Base-by-base conservation (phyloP, 2,113 vertebrate genomes). In the Elaphurus davidianus region DNA sequence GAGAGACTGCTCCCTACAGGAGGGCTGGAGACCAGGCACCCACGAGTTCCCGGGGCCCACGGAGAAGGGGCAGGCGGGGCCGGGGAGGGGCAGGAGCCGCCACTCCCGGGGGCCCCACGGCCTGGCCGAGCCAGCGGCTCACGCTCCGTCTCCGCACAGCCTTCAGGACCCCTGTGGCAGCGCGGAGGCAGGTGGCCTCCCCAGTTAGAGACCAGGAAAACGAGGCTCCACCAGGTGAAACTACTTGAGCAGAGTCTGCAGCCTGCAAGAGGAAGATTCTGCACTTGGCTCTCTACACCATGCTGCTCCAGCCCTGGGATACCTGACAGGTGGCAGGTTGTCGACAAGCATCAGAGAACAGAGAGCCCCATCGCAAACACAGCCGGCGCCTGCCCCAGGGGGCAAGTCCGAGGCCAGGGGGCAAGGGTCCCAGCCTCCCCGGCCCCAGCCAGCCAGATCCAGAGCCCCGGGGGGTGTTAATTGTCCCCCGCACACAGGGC, bases 101-200 rank as follows among this genome's bases (percentile, higher is more conserved):
- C 87, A 1, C 19, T 30, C 16, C 0, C 71, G 0, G 4, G 8
- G 47, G 3, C 36, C 23, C 52, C 2, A 0, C 1, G 76, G 60
- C 40, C 30, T 15, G 40, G 40, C 60, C 0, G 36, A 28, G 45
- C 21, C 57, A 11, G 6, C 59, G 7, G 23, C 52, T 11, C 16
- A 6, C 1, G 12, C 64, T 9, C 6, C 13, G 0, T 6, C 36
- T 11, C n/a, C 15, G 5, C 47, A 1, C 0, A 0, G 9, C 10
- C 52, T 11, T 0, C 12, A n/a, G 12, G 30, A 45, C 40, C 12
- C 30, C 9, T 3, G 2, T 10, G 59, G 76, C 21, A 36, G 27
- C 86, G 9, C 19, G 1, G 21, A 3, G 28, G 6, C 83, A 25
- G 57, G 1, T 0, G 2, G 16, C 6, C 47, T 74, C 76, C 71